Conservation (phyloP, 2,797 vertebrate species). For the Melanotaenia maccullochi region DNA sequence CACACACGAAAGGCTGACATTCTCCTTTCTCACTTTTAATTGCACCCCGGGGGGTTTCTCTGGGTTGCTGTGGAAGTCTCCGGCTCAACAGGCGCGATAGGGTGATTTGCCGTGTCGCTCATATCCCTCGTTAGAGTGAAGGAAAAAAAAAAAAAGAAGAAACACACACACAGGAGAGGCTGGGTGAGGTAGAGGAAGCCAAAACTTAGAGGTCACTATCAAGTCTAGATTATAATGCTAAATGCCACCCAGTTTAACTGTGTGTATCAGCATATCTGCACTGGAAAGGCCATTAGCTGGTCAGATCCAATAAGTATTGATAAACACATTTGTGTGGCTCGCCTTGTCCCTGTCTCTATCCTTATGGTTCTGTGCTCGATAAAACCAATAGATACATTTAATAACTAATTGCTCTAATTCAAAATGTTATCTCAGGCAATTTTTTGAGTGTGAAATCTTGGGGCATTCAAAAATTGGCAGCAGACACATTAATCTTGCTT, state of each 20-base stretch:
- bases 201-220: constrained; percentile 29
- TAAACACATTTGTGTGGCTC: constrained; percentile 62
- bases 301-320: constrained; percentile 73
- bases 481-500: constrained; percentile 78
- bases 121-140: constrained; percentile 69
- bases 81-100: constrained; percentile 70
- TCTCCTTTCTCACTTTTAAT: constrained; percentile 83
- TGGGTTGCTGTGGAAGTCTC: constrained; percentile 73
- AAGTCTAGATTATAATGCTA: constrained; percentile 51
- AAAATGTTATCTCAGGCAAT: constrained; percentile 70
- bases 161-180: constrained; percentile 16
- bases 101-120: constrained; percentile 72
- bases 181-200: constrained; percentile 15
- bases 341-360: constrained; percentile 55
- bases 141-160: constrained; percentile 11
- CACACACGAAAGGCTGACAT: constrained; percentile 69
- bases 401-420: constrained; percentile 77
- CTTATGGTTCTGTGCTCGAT: constrained; percentile 47
- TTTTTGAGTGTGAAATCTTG: constrained; percentile 53
- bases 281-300: constrained; percentile 66
- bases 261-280: constrained; percentile 37
- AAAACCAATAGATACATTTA: constrained; percentile 75
- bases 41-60: constrained; percentile 76
- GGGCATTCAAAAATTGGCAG: constrained; percentile 60
- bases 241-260: constrained; percentile 48